Evolutionary conservation across 2,113 vertebrate genomes (phyloP).

Genomic region (Myotis lucifugus): DNA sequence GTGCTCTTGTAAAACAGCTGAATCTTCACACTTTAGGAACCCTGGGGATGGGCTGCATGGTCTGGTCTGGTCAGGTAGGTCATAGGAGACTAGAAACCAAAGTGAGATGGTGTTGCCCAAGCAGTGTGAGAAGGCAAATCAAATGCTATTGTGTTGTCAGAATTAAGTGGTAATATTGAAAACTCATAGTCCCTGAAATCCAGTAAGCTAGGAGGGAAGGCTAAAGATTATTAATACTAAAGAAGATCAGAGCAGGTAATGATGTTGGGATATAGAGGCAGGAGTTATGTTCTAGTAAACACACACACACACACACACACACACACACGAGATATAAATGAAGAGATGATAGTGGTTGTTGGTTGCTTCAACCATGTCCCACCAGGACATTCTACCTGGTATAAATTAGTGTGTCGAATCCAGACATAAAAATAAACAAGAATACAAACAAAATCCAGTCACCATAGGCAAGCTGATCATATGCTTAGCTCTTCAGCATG

Average conservation of each 20-base stretch:
- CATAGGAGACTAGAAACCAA: background rate
- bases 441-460: too few species aligned
- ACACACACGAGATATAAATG: background rate
- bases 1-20: background rate
- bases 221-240: background rate
- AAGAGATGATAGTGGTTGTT: background rate
- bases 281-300: background rate
- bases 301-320: background rate
- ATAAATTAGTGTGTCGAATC: background rate
- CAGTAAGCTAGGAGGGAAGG: background rate
- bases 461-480: background rate
- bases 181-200: background rate
- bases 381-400: background rate
- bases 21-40: background rate
- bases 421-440: background rate
- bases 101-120: background rate
- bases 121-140: background rate
- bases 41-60: rapidly evolving
- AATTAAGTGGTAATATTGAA: background rate
- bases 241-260: background rate
- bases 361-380: background rate
- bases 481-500: background rate
- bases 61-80: background rate
- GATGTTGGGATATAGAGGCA: background rate
- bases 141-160: background rate